These are phyloP conservation scores for Gonocerus acuteangulatus DNA, from an alignment of 2,888 invertebrate species.

Conservation along the genomic window DNA sequence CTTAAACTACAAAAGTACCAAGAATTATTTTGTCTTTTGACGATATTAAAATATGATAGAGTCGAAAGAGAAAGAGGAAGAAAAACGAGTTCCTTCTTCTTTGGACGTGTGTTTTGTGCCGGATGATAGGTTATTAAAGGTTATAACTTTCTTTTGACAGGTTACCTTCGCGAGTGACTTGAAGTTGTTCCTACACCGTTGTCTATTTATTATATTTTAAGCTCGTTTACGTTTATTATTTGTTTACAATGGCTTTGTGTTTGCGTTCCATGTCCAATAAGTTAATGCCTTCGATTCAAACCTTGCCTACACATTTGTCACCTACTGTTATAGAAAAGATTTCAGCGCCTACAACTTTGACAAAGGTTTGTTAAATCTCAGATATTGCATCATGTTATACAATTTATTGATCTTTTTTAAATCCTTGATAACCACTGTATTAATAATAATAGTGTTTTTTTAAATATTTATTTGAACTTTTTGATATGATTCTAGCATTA, in stretches of 20 bases:
- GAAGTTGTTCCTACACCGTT: not conserved
- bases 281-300: conserved; percentile 49
- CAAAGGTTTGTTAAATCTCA: not conserved
- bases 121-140: conserved; percentile 5
- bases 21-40: no score
- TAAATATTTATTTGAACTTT: no score
- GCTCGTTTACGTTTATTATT: not conserved
- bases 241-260: conserved; percentile 44
- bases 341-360: not conserved
- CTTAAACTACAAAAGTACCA: no score
- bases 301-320: conserved; percentile 44
- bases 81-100: not conserved
- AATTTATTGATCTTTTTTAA: no score
- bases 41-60: no score
- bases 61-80: no score
- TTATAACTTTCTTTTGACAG: conserved; percentile 6
- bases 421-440: no score
- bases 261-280: conserved; percentile 52
- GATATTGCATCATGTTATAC: no score
- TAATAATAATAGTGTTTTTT: no score
- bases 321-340: not conserved
- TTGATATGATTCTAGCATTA: no score
- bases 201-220: not conserved
- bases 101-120: not conserved
- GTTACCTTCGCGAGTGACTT: not conserved